Conservation (phyloP, 2,888 invertebrate genomes). For the Cantharis nigra region DNA sequence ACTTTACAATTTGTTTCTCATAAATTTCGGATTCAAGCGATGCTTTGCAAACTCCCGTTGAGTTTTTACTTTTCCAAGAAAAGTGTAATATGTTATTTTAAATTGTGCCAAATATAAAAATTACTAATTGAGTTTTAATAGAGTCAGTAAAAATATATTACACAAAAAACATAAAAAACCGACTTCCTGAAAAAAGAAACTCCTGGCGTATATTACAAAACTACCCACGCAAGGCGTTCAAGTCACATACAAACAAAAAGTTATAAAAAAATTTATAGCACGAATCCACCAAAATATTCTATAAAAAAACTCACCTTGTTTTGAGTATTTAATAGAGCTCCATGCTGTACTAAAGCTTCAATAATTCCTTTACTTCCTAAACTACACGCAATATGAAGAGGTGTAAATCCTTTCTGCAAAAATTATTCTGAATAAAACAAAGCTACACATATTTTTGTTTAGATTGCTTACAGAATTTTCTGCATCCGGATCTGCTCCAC, state of each 20-base stretch:
- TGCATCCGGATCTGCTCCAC: conserved; percentile 67
- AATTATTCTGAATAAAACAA: conserved; percentile 2
- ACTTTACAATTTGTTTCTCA: not conserved
- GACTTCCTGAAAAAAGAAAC: not conserved
- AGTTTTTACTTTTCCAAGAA: not conserved
- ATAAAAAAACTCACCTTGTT: conserved; percentile 61
- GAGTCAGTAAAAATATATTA: not conserved
- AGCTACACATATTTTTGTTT: not conserved
- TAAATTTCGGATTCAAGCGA: not conserved
- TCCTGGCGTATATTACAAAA: not conserved
- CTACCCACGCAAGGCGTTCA: not conserved
- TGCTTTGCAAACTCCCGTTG: not conserved
- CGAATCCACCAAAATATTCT: not conserved
- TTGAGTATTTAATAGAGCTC: conserved; percentile 67
- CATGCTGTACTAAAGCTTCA: conserved; percentile 67
- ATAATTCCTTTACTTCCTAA: conserved; percentile 72
- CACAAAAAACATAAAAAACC: not conserved
- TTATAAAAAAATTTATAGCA: not conserved
- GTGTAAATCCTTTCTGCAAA: conserved; percentile 68
- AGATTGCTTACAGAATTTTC: conserved; percentile 55
- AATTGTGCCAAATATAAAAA: not conserved
- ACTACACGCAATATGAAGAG: conserved; percentile 71
- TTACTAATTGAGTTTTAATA: not conserved
- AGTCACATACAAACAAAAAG: not conserved
- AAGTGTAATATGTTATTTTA: not conserved